Base-by-base conservation (phyloP, 2,888 invertebrate genomes). In the Oxycera nigricornis region DNA sequence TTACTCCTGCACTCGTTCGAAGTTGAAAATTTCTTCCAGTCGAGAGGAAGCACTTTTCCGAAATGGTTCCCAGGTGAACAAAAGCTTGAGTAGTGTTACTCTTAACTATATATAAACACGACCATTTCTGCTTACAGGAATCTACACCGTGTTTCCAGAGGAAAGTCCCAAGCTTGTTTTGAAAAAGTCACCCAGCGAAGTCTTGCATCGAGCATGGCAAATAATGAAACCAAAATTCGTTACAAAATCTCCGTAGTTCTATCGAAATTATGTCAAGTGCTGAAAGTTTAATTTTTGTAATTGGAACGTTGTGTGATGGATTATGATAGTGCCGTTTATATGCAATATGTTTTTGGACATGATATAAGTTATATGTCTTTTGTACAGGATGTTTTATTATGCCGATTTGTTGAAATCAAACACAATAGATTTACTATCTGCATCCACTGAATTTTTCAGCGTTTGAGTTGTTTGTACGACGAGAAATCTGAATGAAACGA, bases 1-100 rank as follows among this genome's bases (percentile, higher is more conserved):
- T 11, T 76, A 6, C 26, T 73, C 6, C 35, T 74, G 0, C 57
- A 76, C 50, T 73, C 73, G 1, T 74, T 65, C 39, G 3, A 30
- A 39, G 50, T 73, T 6, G 73, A 76, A 65, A 76, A 50, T 6
- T 59, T 30, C 7, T 76, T 76, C 39, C 76, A 76, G 39, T 55
- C 76, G 22, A 73, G 55, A 73, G 76, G 76, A 11, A 67, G 70
- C 17, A 14, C 26, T 24, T 20, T 72, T 22, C 76, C 76, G 0
- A 70, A 74, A n/a, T 76, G 76, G 74, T 76, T 76, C 28, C 76
- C 76, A 46, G 76, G 76, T 76, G 52, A 2, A 50, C 24, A 9
- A 2, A 6, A 50, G 35, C 35, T 35, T 35, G 11, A 35, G 35
- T 7, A 35, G 35, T 11, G 11, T 11, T 35, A 35, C 4, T n/a